phyloP scores from a whole-genome alignment of 2,797 vertebrate species.

The Echeneis naucrates region DNA sequence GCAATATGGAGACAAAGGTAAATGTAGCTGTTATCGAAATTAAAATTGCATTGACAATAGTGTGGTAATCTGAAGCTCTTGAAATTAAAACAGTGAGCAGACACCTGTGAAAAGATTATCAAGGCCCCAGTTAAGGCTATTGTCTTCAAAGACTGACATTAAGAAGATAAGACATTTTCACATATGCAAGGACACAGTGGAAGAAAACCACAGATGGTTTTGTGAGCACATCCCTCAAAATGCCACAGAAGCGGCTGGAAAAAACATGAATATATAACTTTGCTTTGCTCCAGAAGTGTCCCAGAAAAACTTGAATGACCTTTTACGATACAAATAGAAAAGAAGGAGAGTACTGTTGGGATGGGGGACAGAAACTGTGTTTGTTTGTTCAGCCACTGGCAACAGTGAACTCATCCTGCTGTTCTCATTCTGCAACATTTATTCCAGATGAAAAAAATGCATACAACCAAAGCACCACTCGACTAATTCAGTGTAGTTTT shows the following conservation, averaged over 20 bases:
- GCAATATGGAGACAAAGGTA: conserved; percentile 4
- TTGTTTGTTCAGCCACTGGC: conserved; percentile 35
- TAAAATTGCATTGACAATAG: neutral
- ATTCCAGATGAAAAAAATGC: conserved; percentile 24
- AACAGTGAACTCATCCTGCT: conserved; percentile 50
- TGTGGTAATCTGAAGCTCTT: neutral
- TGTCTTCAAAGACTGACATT: conserved; percentile 20
- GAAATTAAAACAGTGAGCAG: neutral
- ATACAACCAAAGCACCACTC: conserved; percentile 2
- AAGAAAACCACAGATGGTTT: conserved; percentile 26
- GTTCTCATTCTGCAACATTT: conserved; percentile 40
- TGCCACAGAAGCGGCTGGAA: neutral
- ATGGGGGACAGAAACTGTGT: conserved; percentile 11
- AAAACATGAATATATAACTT: conserved; percentile 25
- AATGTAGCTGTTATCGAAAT: conserved; percentile 10
- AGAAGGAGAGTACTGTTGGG: too few species aligned
- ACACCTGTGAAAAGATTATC: conserved; percentile 19
- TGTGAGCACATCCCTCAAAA: conserved; percentile 18
- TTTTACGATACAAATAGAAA: conserved; percentile 38
- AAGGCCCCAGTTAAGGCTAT: neutral
- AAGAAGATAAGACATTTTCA: conserved; percentile 41
- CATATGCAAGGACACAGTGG: conserved; percentile 8
- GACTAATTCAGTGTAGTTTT: conserved; percentile 24
- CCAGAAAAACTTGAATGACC: conserved; percentile 41
- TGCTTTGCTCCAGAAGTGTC: conserved; percentile 9